Evolutionary conservation across 1,140 invertebrate genomes (phyloP), one percentile per base, ranked within the genome.

Genomic region (Megalonaias nervosa): DNA sequence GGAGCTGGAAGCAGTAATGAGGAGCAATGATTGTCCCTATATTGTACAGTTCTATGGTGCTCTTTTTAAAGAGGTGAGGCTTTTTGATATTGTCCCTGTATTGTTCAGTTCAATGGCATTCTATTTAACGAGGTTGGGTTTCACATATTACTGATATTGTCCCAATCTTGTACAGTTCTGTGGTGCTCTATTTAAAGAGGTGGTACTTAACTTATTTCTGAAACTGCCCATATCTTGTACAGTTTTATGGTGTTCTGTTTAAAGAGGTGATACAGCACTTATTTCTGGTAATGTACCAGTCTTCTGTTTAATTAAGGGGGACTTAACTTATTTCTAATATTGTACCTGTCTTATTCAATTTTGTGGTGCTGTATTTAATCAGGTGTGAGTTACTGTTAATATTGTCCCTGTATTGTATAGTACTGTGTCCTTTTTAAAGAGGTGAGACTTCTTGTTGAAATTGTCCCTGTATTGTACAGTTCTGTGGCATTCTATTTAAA

Each of bases 11-110:
- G 96, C 99, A 75, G 97, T 98, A 0, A 99, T 99, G 97, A 96
- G 97, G 89, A 97, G 96, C 79, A 97, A 97, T 89, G 97, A 97
- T 82, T 99, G 98, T 91, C 94, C 94, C 62, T 98, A 95, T 89
- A 99, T 99, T 89, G 98, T 99, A 74, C 96, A 98, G 92, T 99
- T 99, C 92, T 99, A 97, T 93, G 98, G 98, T 79, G 98, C 98
- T 76, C 93, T 99, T 60, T 99, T 99, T 90, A 97, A 98, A 91
- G 98, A 99, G 89, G 80, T 99, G 77, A 72, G 76, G 75, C 9
- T 48, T 48, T 48, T 31, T 31, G 2, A 31, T 31, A 31, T 31
- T 31, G 1, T 31, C 26, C 26, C 26, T 31, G 4, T 31, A 31
- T 31, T 31, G 1, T 31, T 3, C 26, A 31, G 26, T 31, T 31